Base-by-base conservation (phyloP, 64 coral and sea anemone genomes). In the Montipora capricornis region DNA sequence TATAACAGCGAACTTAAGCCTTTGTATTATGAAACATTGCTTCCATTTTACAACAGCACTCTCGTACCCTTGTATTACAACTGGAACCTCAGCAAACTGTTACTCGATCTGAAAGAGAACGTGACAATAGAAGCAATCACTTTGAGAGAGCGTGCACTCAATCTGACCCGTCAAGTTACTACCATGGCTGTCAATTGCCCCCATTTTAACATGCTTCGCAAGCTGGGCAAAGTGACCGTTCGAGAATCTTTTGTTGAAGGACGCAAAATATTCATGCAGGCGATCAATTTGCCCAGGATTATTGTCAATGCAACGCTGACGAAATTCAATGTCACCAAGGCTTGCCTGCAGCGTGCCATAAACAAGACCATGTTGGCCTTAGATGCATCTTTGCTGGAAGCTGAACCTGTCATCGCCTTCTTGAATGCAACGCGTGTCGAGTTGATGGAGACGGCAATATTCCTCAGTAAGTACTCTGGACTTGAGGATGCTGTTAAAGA, bases 391-490 rank as follows among this genome's bases (percentile, higher is more conserved):
- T 1, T 84, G 15, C 24, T 78, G 16, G 60, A 53, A 3, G 37
- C 88, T 37, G 91, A 89, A 58, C 89, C 93, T 6, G 74, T 87
- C 44, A 16, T 95, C 3, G 84, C 83, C 6, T 20, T 92, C 64
- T 37, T 95, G 12, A 94, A 94, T 83, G 83, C 71, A 59, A 87
- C 90, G 19, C 94, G 94, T 17, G 55, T 64, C 14, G 96, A 98
- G 68, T 22, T 92, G 8, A 52, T 95, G 10, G 82, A 98, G 13
- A 95, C 93, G 0, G 85, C 79, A 11, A 67, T 89, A 14, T 95
- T 98, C 47, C 12, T 98, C n/a, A 84, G 88, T 78, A 85, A 95
- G 62, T 98, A 98, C 51, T 98, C 91, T 77, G 92, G 96, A 53
- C 88, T 97, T 76, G 96, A 95, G 51, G 60, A 89, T 1, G 61